phyloP scores from a whole-genome alignment of 2,113 vertebrate genomes.

The Mellivora capensis region DNA sequence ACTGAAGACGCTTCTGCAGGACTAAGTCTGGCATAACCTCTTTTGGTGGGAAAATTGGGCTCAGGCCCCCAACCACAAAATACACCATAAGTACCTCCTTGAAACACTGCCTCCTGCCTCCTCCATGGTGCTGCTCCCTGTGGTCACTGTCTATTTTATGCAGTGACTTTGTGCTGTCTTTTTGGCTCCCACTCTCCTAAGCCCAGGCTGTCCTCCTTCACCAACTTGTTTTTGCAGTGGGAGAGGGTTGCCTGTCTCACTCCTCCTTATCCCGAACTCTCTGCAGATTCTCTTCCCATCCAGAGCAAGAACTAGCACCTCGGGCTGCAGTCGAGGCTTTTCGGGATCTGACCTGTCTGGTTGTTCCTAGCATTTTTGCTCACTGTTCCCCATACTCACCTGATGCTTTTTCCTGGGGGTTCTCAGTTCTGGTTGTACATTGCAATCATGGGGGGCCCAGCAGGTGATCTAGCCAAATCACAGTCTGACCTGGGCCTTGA shows the following conservation, averaged over 20 bases:
- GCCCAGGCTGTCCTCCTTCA: not conserved
- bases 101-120: not conserved
- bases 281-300: not conserved
- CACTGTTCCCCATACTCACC: not conserved
- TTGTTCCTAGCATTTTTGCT: not conserved
- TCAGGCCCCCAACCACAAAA: conserved; percentile 35
- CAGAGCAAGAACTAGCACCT: not conserved
- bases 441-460: not conserved
- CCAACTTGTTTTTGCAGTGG: not conserved
- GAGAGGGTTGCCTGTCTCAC: not conserved
- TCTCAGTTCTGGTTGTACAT: not conserved
- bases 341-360: not conserved
- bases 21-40: not conserved
- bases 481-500: not conserved
- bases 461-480: not conserved
- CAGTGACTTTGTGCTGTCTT: not conserved
- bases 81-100: not conserved
- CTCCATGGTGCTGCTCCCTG: not conserved
- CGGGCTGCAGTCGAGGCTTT: not conserved
- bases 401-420: not conserved
- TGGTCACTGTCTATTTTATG: conserved; percentile 4
- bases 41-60: not conserved
- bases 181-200: not conserved
- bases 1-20: conserved; percentile 41
- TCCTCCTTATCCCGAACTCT: not conserved